Percentiles rank a stretch among this genome's conserved stretches.
phyloP scores from a whole-genome alignment of 2,113 vertebrate species.

The Lichenostomus cassidix region DNA sequence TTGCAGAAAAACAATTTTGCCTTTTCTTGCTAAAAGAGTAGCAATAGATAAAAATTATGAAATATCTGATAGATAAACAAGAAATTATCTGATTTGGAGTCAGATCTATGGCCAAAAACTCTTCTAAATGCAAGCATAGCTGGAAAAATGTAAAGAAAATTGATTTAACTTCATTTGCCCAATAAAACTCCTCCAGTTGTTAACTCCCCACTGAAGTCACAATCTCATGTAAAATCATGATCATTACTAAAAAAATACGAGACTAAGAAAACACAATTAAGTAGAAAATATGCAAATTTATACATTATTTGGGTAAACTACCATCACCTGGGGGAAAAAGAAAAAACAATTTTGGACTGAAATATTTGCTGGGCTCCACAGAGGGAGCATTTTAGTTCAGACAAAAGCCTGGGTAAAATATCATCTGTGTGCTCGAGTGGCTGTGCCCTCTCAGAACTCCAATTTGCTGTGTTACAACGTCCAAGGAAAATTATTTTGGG shows the following conservation, averaged over 20 bases:
- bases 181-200: neutral
- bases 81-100: neutral
- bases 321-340: neutral
- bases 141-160: neutral
- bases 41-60: neutral
- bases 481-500: neutral
- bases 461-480: neutral
- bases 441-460: neutral
- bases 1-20: neutral
- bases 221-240: neutral
- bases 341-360: neutral
- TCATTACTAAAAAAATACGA: neutral
- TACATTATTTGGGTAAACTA: neutral
- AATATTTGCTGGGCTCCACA: neutral
- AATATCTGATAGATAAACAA: neutral
- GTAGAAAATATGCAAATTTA: neutral
- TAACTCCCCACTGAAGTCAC: neutral
- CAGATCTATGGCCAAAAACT: neutral
- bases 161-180: neutral
- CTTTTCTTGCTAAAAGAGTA: neutral
- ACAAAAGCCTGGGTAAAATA: neutral
- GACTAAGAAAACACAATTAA: neutral
- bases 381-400: neutral
- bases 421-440: neutral
- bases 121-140: neutral